phyloP scores from a whole-genome alignment of 2,797 vertebrate species.

The Harpagifer antarcticus region DNA sequence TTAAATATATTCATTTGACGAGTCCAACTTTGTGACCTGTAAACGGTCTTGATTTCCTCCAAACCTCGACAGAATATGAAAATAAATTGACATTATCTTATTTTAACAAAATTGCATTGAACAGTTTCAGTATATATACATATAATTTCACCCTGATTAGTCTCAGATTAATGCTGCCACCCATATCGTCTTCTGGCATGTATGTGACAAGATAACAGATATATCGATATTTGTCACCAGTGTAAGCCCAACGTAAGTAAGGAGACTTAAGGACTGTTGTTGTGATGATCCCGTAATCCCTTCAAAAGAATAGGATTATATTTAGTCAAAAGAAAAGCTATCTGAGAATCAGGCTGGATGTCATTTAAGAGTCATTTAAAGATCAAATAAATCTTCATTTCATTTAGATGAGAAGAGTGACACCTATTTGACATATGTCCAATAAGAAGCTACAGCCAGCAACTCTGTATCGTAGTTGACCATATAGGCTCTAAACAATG shows the following conservation, averaged over 20 bases:
- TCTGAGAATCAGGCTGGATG: constrained; percentile 19
- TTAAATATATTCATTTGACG: constrained; percentile 14
- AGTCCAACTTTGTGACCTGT: background rate
- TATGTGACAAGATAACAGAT: background rate
- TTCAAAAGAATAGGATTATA: background rate
- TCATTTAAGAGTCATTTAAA: background rate
- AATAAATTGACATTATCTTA: constrained; percentile 57
- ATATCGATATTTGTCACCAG: background rate
- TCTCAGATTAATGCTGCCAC: constrained; percentile 10
- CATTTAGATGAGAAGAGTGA: too few species aligned
- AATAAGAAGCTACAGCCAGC: background rate
- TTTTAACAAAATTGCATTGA: constrained; percentile 67
- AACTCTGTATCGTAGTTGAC: background rate
- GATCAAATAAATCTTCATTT: background rate
- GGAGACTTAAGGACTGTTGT: too few species aligned
- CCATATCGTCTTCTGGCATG: background rate
- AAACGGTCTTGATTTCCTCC: background rate
- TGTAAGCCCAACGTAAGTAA: background rate
- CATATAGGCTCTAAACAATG: background rate
- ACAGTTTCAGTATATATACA: constrained; percentile 37
- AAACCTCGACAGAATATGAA: constrained; percentile 56
- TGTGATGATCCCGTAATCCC: background rate
- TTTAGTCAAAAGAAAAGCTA: background rate
- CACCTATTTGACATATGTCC: too few species aligned
- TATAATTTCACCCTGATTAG: constrained; percentile 47